These are phyloP conservation scores for Noctilio leporinus DNA, from an alignment of 2,113 vertebrate genomes.

Conservation along the genomic window DNA sequence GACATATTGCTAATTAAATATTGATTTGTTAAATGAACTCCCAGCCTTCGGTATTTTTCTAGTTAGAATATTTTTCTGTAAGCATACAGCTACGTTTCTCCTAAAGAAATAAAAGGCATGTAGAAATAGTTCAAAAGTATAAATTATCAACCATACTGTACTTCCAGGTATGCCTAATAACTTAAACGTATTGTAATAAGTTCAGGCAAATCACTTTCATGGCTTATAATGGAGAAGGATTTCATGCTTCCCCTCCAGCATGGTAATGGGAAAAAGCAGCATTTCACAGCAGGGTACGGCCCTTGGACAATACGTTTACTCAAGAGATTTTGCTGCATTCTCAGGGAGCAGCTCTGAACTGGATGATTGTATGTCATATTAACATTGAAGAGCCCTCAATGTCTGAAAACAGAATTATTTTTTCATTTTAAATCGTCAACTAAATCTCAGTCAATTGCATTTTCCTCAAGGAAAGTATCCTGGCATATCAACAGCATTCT, in stretches of 20 bases:
- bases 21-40: constrained; percentile 74
- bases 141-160: constrained; percentile 66
- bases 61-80: constrained; percentile 72
- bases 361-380: neutral
- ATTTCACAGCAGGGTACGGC: neutral
- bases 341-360: neutral
- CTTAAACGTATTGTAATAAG: constrained; percentile 48
- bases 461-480: neutral
- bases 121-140: constrained; percentile 58
- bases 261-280: neutral
- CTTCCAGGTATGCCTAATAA: constrained; percentile 68
- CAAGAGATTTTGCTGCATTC: neutral
- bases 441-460: neutral
- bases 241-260: neutral
- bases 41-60: constrained; percentile 51
- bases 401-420: neutral
- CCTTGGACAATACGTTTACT: constrained; percentile 23
- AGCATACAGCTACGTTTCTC: constrained; percentile 51
- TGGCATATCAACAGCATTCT: neutral
- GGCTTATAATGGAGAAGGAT: constrained; percentile 34
- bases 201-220: constrained; percentile 58
- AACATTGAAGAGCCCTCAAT: constrained; percentile 30
- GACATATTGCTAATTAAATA: constrained; percentile 81
- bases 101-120: constrained; percentile 55
- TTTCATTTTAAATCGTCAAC: constrained; percentile 31